Evolutionary conservation across 2,113 vertebrate genomes (phyloP), one percentile per base, ranked within the genome.

Genomic region (Naja naja): DNA sequence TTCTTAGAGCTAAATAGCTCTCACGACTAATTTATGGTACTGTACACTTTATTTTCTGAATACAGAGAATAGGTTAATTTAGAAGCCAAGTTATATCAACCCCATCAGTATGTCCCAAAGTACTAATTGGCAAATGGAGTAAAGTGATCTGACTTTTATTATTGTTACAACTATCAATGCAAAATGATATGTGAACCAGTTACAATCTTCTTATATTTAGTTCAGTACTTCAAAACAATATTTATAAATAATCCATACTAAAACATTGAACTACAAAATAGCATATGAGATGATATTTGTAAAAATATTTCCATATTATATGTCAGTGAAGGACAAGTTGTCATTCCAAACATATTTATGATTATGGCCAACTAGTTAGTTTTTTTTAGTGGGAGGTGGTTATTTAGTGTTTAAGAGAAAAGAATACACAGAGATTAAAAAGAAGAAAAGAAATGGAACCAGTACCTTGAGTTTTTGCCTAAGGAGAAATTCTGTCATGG

Each of bases 191-290:
- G 93, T 93, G 85, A 88, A 92, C 56, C 12, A 30, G 87, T 94
- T 45, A 95, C 93, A 94, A 93, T 90, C 95, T 39, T 47, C 88
- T 92, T 58, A 56, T 81, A 91, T 3, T 23, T 87, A 89, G 69
- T 11, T 64, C 39, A 90, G 74, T 94, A 45, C 49, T 69, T 39
- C 53, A 92, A 90, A 43, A 64, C 52, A 81, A 30, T 74, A 22
- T 14, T 95, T 95, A 39, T 93, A 93, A 89, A 54, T 52, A 94
- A 94, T 64, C 89, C 47, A 93, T 0, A 89, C 69, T 4, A 69
- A 91, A 88, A 27, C 34, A 90, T 89, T 88, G 64, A 90, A 53
- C 93, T 89, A 25, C 22, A 89, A 92, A 81, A 43, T 47, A 89
- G 22, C 49, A 34, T 23, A 81, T 89, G 91, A 25, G 56, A 93